These are phyloP conservation scores for Ibycter americanus DNA, from an alignment of 2,797 vertebrate species.

Conservation along the genomic window DNA sequence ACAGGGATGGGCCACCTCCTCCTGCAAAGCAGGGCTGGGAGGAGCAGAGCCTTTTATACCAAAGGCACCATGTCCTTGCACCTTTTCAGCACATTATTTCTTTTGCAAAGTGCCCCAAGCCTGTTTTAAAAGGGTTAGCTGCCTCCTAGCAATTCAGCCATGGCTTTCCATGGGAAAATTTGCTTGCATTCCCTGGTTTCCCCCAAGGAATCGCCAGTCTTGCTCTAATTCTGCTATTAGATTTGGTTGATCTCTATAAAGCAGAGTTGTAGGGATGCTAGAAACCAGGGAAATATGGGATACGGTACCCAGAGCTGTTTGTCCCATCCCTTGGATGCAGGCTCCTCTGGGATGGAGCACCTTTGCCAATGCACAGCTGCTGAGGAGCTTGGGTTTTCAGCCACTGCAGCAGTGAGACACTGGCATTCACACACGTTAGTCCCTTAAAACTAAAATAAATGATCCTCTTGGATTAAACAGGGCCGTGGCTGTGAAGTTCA, in stretches of 20 bases:
- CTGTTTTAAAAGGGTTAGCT: neutral
- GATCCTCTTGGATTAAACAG: neutral
- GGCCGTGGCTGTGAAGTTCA: neutral
- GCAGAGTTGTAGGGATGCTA: neutral
- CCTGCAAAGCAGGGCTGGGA: neutral
- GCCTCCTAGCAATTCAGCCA: neutral
- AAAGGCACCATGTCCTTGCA: neutral
- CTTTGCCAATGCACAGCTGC: neutral
- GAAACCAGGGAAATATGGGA: neutral
- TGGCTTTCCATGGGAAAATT: neutral
- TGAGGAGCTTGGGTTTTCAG: neutral
- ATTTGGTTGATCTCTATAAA: neutral
- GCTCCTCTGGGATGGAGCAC: neutral
- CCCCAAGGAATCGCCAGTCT: rapidly evolving
- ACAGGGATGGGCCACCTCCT: neutral
- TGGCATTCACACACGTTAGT: rapidly evolving
- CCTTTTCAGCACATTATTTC: rapidly evolving
- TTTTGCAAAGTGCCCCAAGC: rapidly evolving
- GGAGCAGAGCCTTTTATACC: neutral
- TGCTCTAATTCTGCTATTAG: neutral
- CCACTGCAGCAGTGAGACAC: neutral
- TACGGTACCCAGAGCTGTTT: neutral
- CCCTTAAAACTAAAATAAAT: slow-evolving; percentile 22
- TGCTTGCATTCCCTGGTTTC: neutral
- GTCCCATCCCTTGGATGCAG: neutral